Percentiles rank a stretch among this genome's conserved stretches.
Conservation (phyloP, 2,113 vertebrate species). For the Cygnus atratus region DNA sequence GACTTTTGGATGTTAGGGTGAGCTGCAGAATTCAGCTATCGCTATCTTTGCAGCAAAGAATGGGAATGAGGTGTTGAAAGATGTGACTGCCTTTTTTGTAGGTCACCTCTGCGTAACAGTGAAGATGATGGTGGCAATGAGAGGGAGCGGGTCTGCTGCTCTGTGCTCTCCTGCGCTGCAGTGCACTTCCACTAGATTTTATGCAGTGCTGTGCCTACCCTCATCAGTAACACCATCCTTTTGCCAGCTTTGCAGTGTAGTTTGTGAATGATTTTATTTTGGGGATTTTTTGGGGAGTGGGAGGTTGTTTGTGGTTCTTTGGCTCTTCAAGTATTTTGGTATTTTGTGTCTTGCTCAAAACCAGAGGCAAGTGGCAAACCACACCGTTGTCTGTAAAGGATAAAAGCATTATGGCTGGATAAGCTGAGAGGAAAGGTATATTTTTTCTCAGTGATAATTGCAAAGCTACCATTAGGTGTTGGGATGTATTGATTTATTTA, state of each 20-base stretch:
- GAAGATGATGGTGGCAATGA: background rate
- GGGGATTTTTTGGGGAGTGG: background rate
- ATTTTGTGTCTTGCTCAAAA: background rate
- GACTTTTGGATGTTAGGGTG: background rate
- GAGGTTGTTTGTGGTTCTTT: background rate
- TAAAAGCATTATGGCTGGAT: background rate
- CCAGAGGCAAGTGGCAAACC: background rate
- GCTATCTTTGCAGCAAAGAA: background rate
- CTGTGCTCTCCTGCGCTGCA: background rate
- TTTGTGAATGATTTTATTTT: background rate
- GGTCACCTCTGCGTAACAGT: background rate
- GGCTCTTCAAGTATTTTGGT: background rate
- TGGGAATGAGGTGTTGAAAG: background rate
- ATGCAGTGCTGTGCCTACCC: background rate
- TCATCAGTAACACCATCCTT: background rate
- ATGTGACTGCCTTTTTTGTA: background rate
- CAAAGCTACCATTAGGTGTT: background rate
- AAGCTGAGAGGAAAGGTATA: background rate
- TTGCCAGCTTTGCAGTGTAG: background rate
- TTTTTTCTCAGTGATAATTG: background rate
- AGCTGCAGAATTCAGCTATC: background rate
- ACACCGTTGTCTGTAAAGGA: background rate
- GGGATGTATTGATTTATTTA: background rate
- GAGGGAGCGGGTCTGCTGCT: background rate
- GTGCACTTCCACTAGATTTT: background rate